These are phyloP conservation scores for Gorsachius magnificus DNA, from an alignment of 2,797 vertebrate genomes.

Conservation along the genomic window DNA sequence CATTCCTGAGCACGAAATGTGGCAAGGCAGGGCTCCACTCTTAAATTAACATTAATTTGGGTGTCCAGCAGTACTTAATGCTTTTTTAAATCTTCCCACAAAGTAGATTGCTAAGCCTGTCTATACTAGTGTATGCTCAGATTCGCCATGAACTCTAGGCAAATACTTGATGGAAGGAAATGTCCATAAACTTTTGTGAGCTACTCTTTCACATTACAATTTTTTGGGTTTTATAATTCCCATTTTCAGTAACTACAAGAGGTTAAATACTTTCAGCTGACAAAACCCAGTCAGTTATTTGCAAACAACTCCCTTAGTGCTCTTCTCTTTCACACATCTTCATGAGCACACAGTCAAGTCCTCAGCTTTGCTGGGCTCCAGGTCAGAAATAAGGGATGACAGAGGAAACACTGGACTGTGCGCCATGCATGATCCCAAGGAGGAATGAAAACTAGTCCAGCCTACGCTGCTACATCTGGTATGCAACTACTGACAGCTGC, in stretches of 20 bases:
- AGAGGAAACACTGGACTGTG: not conserved
- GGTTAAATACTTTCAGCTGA: not conserved
- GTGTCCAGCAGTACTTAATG: not conserved
- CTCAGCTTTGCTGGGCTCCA: not conserved
- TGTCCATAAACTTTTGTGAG: accelerated
- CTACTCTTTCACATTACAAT: not conserved
- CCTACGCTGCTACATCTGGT: not conserved
- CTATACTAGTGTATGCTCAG: not conserved
- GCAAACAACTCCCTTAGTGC: not conserved
- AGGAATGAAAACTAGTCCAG: not conserved
- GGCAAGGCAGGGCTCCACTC: not conserved
- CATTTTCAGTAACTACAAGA: not conserved
- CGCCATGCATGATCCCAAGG: accelerated
- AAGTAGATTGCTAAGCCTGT: not conserved
- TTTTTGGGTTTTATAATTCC: not conserved
- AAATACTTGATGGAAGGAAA: not conserved
- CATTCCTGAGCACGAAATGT: not conserved
- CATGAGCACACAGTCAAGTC: not conserved
- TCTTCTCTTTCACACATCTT: not conserved
- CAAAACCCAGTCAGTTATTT: not conserved
- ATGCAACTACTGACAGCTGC: not conserved
- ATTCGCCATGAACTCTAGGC: not conserved
- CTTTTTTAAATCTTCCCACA: not conserved
- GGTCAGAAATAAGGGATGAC: not conserved
- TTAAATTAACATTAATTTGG: not conserved